Conservation (phyloP, 64 coral and sea anemone genomes). For the Pocillopora verrucosa region DNA sequence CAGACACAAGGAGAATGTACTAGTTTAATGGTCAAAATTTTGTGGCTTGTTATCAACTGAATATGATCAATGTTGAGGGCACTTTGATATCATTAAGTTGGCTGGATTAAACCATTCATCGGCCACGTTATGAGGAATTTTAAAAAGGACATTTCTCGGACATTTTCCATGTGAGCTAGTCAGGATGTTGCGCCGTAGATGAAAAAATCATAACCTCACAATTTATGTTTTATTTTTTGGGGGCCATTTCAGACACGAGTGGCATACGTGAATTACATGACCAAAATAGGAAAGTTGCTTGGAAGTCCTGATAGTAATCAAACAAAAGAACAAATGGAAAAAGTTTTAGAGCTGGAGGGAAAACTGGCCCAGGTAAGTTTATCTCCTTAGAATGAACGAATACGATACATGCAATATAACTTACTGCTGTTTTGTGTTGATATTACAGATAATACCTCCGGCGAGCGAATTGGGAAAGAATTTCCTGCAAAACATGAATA, state of each 20-base stretch:
- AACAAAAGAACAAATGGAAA: slow-evolving; percentile 27
- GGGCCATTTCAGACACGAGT: not conserved
- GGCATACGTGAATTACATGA: slow-evolving; percentile 53
- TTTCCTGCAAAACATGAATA: not conserved
- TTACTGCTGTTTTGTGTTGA: not conserved
- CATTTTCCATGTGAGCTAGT: not conserved
- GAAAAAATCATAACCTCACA: no score
- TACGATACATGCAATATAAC: no score
- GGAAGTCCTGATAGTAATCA: not conserved
- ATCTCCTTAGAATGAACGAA: not conserved
- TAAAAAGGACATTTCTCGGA: no score
- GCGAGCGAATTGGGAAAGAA: not conserved
- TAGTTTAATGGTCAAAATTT: no score
- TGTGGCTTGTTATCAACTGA: no score
- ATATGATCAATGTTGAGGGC: no score
- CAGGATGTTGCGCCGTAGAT: not conserved
- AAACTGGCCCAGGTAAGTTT: slow-evolving; percentile 33
- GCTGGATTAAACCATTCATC: no score
- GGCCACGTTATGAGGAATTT: no score
- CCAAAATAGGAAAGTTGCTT: slow-evolving; percentile 3
- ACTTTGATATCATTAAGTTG: no score
- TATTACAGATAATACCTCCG: slow-evolving; percentile 30
- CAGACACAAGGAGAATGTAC: no score
- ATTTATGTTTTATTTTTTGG: not conserved
- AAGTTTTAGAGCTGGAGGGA: slow-evolving; percentile 34